These are phyloP conservation scores for Siphamia tubifer DNA, from an alignment of 2,113 vertebrate species.

Conservation along the genomic window DNA sequence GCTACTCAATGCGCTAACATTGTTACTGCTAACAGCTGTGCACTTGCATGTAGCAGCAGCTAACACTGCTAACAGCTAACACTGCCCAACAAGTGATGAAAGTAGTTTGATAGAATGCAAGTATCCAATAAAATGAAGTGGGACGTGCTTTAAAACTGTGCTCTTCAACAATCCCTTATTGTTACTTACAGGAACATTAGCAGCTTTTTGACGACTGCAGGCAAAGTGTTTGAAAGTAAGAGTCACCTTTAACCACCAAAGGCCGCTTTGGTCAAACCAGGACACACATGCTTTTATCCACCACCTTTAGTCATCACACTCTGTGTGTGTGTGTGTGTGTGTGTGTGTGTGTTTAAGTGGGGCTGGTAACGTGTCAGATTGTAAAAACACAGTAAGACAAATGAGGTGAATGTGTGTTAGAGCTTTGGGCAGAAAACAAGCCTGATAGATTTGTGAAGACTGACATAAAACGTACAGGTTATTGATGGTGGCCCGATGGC, in stretches of 20 bases:
- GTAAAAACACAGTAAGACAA: slow-evolving; percentile 57
- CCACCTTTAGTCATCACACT: background rate
- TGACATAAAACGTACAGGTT: slow-evolving; percentile 65
- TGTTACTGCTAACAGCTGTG: no score
- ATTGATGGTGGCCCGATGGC: slow-evolving; percentile 66
- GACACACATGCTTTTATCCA: background rate
- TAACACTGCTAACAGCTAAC: no score
- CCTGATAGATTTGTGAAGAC: slow-evolving; percentile 70
- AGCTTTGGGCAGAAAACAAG: slow-evolving; percentile 60
- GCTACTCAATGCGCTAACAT: no score
- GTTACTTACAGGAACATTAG: background rate
- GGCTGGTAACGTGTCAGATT: slow-evolving; percentile 55
- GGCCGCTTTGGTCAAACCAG: background rate
- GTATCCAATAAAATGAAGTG: no score
- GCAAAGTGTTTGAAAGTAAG: no score
- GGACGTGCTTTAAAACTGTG: no score
- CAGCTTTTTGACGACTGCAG: background rate
- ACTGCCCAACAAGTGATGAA: no score
- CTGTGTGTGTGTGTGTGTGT: slow-evolving; percentile 1
- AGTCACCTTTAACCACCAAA: background rate
- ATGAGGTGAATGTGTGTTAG: slow-evolving; percentile 58
- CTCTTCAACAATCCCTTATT: no score
- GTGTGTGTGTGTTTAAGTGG: slow-evolving; percentile 30
- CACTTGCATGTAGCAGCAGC: no score
- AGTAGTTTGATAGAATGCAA: no score